Conservation (phyloP, 2,113 vertebrate genomes). For the Furnarius figulus region DNA sequence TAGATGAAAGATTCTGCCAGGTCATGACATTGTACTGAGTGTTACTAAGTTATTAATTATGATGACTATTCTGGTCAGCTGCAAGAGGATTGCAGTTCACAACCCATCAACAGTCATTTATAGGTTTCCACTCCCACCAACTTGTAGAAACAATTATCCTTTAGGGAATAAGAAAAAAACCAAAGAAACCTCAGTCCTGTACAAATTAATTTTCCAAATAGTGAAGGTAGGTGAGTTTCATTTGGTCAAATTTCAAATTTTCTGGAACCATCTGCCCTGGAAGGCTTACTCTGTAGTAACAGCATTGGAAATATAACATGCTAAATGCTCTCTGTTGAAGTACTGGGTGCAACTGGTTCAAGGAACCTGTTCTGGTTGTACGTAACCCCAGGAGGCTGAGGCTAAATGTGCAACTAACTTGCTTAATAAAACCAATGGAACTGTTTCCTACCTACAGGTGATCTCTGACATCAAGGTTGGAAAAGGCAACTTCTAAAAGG, state of each 20-base stretch:
- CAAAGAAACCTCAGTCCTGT: background rate
- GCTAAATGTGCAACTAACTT: background rate
- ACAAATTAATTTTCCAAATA: background rate
- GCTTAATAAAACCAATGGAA: background rate
- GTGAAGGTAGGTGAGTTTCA: background rate
- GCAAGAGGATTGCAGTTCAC: background rate
- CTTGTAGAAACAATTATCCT: background rate
- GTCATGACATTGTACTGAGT: background rate
- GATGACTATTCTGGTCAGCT: background rate
- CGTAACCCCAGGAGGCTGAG: background rate
- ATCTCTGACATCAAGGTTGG: background rate
- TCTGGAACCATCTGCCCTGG: background rate
- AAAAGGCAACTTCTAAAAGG: background rate
- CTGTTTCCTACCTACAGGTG: background rate
- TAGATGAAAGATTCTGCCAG: background rate
- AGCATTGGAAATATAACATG: background rate
- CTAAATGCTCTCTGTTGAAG: background rate
- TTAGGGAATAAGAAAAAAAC: background rate
- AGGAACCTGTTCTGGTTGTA: background rate
- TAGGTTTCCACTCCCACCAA: background rate
- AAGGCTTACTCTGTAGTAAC: background rate
- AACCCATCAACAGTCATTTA: background rate
- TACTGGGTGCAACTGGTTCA: background rate
- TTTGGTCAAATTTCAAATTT: background rate
- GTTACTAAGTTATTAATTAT: background rate